Evolutionary conservation across 92 coral and sea anemone genomes (phyloP), one percentile per base, ranked within the genome.

Genomic region (Phenganax stokvisi): DNA sequence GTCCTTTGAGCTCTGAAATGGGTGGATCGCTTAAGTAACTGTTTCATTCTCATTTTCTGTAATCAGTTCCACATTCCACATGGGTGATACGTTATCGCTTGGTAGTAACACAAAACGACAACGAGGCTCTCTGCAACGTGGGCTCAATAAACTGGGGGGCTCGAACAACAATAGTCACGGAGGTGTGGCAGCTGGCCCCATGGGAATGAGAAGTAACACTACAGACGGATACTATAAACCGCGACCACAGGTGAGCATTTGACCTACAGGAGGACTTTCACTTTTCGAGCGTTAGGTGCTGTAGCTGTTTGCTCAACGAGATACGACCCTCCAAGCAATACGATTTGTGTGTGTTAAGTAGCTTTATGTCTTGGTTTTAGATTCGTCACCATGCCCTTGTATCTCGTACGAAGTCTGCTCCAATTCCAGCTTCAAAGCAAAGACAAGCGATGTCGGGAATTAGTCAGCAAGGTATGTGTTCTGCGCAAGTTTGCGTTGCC

Each of bases 351-450:
- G 2, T 7, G 16, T 1, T 12, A 59, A 59, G 65, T 7, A 13
- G 25, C 51, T 16, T 44, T 30, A 52, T 51, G 13, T 71, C 61
- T 85, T 16, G 79, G 56, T 75, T 80, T 10, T 76, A 94, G 98
- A 92, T 93, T 29, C 88, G 97, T 70, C 88, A 93, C 1, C 98
- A 94, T 90, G 98, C 98, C 55, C 81, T 94, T 54, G 91, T 94
- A n/a, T 93, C 97, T 57, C 89, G 98, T 63, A 94, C 98, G 82
- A 94, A 92, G 90, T 92, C 97, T 3, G 89, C 92, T 27, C 98
- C 98, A 10, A 84, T 92, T 28, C 83, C 83, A 13, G 83, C 83
- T 12, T 79, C 83, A 17, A 85, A 91, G 70, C 87, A 90, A 30
- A 90, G 92, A 27, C 90, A 88, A 30, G 90, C 86, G 77, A 85